Evolutionary conservation across 2,113 vertebrate species (phyloP), one percentile per base, ranked within the genome.

Genomic region (Bubo blakistoni): DNA sequence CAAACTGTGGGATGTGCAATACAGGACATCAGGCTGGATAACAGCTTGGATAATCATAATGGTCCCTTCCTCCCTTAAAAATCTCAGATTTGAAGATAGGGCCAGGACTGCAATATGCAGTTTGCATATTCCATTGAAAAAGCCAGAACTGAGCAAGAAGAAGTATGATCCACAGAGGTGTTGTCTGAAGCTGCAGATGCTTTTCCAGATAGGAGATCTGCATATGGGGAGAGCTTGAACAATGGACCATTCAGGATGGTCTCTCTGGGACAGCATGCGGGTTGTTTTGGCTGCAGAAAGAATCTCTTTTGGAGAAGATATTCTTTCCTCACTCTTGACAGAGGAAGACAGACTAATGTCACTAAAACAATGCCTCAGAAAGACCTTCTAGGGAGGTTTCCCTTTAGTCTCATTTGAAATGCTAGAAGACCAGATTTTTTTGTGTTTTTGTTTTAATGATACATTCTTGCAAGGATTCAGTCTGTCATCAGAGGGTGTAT

Each of bases 161-260:
- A 65, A 3, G 20, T 67, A 7, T 54, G 76, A 94, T 83, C n/a
- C 69, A 76, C 4, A 86, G 96, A 91, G 95, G 96, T 91, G 89
- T 65, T 91, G 51, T 70, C 76, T 83, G 88, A 54, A 72, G 81
- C 82, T 86, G 74, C 67, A 95, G 92, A 96, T 87, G 87, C 82
- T 94, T 96, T 95, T 97, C 80, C 82, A 97, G 95, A 96, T 71
- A 97, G 88, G 83, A 97, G 96, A 96, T 71, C 62, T 96, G 79
- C 67, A 54, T 24, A 36, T 86, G 80, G 87, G 71, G 71, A 67
- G 38, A 82, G 54, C 61, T 91, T 19, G 7, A 96, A 97, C 97
- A 97, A 96, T 92, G 74, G 90, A 76, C 49, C 92, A 86, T 86
- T 94, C 82, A 92, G 87, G 93, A 95, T 79, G 19, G 72, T 88